Conservation (phyloP, 2,888 invertebrate species). For the Candidula unifasciata region DNA sequence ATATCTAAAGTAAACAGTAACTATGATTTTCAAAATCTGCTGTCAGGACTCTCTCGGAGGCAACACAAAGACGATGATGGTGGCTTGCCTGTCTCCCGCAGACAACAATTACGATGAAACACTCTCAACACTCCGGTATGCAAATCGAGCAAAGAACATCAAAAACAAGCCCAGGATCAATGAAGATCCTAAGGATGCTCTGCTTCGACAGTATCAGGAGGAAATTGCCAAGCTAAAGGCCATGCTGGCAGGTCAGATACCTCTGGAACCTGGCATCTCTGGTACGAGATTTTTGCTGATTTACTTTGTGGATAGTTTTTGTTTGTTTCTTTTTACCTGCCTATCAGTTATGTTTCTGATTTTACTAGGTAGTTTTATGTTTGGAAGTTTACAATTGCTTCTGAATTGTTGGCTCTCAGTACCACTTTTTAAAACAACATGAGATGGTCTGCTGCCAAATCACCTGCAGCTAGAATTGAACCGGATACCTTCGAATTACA, state of each 20-base stretch:
- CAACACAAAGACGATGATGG: slow-evolving; percentile 92
- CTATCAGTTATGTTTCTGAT: too few species aligned
- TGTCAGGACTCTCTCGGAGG: slow-evolving; percentile 81
- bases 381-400: too few species aligned
- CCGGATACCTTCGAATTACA: too few species aligned
- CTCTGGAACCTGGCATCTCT: slow-evolving; percentile 60
- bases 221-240: slow-evolving; percentile 86
- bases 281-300: background rate
- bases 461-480: too few species aligned
- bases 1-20: too few species aligned
- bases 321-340: too few species aligned
- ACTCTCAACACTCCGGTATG: slow-evolving; percentile 87
- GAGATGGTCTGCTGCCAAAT: too few species aligned
- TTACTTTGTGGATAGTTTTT: too few species aligned
- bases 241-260: slow-evolving; percentile 76
- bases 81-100: slow-evolving; percentile 90
- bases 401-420: too few species aligned
- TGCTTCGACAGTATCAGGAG: slow-evolving; percentile 89
- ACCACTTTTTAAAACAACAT: too few species aligned
- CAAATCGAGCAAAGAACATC: slow-evolving; percentile 91
- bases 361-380: too few species aligned
- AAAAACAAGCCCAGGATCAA: slow-evolving; percentile 89
- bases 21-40: too few species aligned
- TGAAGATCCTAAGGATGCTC: slow-evolving; percentile 93
- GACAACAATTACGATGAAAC: slow-evolving; percentile 91